A percentile compares a stretch with the other conserved stretches of the same genome.
Conservation (phyloP, 2,113 vertebrate genomes). For the Anthoscopus minutus region DNA sequence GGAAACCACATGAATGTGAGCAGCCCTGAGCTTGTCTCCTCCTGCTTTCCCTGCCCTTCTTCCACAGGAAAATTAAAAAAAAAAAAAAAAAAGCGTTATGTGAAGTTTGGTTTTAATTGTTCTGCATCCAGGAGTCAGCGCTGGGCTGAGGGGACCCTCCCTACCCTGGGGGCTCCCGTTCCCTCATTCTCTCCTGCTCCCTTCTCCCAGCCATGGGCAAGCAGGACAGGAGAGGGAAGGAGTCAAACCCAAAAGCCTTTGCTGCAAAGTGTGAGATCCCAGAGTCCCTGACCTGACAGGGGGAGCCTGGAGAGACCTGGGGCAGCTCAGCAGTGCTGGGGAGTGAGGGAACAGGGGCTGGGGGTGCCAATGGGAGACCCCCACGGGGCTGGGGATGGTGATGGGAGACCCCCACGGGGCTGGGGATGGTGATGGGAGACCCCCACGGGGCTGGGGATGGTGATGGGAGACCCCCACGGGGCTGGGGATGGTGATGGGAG, state of each 20-base stretch:
- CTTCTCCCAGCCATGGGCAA: background rate
- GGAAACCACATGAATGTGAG: background rate
- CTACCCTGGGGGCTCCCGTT: background rate
- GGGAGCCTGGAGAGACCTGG: background rate
- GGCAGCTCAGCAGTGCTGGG: background rate
- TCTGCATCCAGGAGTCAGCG: background rate
- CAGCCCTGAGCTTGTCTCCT: background rate
- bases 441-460: background rate
- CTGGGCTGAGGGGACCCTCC: background rate
- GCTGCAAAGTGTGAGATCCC: background rate
- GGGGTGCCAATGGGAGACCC: too few species aligned
- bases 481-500: background rate
- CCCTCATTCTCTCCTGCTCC: fast-evolving
- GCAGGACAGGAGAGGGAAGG: background rate
- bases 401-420: fast-evolving
- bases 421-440: background rate
- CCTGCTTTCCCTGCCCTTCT: background rate
- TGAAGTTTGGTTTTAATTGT: background rate
- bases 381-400: fast-evolving
- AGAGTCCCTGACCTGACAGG: background rate
- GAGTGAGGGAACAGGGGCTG: background rate
- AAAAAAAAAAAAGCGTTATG: background rate
- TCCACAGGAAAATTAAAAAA: background rate
- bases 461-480: fast-evolving
- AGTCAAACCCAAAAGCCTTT: background rate